phyloP scores from a whole-genome alignment of 2,113 vertebrate species.

The Scomber scombrus region DNA sequence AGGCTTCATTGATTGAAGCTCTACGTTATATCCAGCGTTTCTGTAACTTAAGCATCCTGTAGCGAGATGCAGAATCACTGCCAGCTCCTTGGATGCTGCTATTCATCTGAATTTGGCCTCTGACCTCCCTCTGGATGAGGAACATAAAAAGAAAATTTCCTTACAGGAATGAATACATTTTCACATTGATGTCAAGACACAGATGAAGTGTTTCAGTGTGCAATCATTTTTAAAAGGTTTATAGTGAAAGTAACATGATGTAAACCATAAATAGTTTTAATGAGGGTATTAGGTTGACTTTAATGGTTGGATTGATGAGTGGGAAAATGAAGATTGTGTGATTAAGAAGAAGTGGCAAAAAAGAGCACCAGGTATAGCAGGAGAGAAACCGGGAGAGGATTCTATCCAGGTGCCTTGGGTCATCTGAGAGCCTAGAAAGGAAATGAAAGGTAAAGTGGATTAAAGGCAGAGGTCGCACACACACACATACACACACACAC shows the following conservation, averaged over 20 bases:
- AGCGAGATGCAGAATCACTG: neutral
- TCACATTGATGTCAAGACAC: neutral
- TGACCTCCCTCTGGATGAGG: neutral
- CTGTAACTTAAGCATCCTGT: too few species aligned
- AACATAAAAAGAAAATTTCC: neutral
- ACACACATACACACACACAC: constrained; percentile 30
- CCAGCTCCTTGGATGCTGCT: neutral
- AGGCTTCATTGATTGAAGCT: neutral
- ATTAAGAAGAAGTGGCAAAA: neutral
- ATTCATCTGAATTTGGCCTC: neutral
- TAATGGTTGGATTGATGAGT: neutral
- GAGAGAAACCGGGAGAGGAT: constrained; percentile 18
- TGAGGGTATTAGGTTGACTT: neutral
- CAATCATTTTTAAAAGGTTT: neutral
- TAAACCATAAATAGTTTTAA: neutral
- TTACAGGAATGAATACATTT: neutral
- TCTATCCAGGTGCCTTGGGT: constrained; percentile 50
- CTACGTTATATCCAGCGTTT: too few species aligned
- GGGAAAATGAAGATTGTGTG: neutral
- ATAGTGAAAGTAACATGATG: neutral
- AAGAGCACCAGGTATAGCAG: neutral
- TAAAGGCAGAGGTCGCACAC: constrained; percentile 70
- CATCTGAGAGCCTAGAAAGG: constrained; percentile 63
- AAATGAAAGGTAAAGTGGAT: constrained; percentile 80
- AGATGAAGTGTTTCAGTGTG: neutral